A percentile compares a stretch with the other conserved stretches of the same genome.
Evolutionary conservation across 2,797 vertebrate genomes (phyloP).

Genomic region (Macroramphosus scolopax): DNA sequence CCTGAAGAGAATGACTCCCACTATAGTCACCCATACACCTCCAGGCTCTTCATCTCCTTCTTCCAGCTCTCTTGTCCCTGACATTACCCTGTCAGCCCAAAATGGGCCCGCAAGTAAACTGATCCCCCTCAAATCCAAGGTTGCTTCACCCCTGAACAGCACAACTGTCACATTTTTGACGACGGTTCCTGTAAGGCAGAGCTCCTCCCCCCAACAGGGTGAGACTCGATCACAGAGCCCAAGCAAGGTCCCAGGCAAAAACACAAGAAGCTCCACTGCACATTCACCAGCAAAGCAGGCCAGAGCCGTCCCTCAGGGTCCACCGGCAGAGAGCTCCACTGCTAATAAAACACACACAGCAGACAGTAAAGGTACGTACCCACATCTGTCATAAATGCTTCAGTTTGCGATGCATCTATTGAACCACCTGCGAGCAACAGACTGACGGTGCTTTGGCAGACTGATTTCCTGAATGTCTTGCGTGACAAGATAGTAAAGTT

Average conservation of each 20-base stretch:
- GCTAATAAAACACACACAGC: conserved; percentile 35
- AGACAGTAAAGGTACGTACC: conserved; percentile 69
- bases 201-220: conserved; percentile 11
- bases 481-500: no score
- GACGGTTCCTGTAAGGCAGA: conserved; percentile 11
- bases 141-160: conserved; percentile 14
- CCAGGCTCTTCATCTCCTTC: conserved; percentile 19
- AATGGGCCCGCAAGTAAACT: conserved; percentile 40
- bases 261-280: conserved; percentile 4
- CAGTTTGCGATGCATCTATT: no score
- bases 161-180: conserved; percentile 5
- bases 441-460: no score
- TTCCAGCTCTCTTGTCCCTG: conserved; percentile 3
- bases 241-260: conserved; percentile 21
- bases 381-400: neutral
- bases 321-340: conserved; percentile 18
- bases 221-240: conserved; percentile 12
- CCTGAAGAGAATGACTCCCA: conserved; percentile 38
- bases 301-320: neutral
- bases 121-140: conserved; percentile 40
- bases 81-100: conserved; percentile 14
- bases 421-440: no score
- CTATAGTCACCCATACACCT: no score
- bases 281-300: conserved; percentile 12
- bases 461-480: no score